Conservation (phyloP, 2,888 invertebrate genomes). For the Calameuta pallipes region DNA sequence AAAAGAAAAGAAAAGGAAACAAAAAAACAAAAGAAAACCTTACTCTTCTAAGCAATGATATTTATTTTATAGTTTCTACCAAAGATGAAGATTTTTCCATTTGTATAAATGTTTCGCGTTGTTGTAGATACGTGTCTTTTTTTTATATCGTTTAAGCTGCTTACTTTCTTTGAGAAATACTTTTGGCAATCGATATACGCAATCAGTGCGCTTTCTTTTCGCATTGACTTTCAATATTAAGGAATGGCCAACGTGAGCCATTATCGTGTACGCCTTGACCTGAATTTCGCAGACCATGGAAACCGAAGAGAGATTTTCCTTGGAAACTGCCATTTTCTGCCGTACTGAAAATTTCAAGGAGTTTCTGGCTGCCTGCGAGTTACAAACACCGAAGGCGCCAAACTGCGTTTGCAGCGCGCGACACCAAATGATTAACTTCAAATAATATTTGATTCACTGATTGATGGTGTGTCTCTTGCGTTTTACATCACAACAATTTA, state of each 20-base stretch:
- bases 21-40: background rate
- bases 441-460: background rate
- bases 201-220: background rate
- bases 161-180: background rate
- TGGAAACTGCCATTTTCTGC: slow-evolving; percentile 3
- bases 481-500: slow-evolving; percentile 54
- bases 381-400: background rate
- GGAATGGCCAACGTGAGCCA: background rate
- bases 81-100: slow-evolving; percentile 59
- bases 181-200: background rate
- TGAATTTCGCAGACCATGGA: background rate
- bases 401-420: background rate
- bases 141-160: background rate
- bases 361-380: background rate
- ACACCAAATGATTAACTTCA: background rate
- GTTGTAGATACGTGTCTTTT: background rate
- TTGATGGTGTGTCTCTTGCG: slow-evolving; percentile 31
- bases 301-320: background rate
- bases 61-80: slow-evolving; percentile 65
- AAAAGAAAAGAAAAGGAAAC: background rate
- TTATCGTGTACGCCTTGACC: background rate
- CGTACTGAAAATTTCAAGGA: background rate
- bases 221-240: background rate
- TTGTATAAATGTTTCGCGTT: slow-evolving; percentile 47
- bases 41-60: slow-evolving; percentile 50